Evolutionary conservation across 1,140 invertebrate species (phyloP).

Genomic region (Sitobion miscanthi): DNA sequence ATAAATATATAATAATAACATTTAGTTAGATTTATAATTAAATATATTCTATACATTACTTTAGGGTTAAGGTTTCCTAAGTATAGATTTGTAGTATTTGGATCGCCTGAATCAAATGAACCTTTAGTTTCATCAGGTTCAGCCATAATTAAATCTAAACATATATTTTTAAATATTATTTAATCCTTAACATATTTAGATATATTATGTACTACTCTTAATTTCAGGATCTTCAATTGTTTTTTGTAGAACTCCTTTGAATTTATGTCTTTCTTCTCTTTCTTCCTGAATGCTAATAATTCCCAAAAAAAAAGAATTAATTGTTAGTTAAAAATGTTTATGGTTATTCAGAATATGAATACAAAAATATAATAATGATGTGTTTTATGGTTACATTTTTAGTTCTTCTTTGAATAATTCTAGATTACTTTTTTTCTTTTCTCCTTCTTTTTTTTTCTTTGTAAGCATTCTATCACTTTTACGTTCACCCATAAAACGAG

Average conservation of each 20-base stretch:
- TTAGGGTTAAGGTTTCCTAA: conserved; percentile 97
- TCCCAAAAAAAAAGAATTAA: not conserved
- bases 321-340: conserved; percentile 58
- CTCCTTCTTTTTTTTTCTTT: conserved; percentile 82
- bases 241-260: conserved; percentile 72
- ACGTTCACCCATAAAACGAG: conserved; percentile 63
- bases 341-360: conserved; percentile 50
- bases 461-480: conserved; percentile 71
- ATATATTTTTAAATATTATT: conserved; percentile 41
- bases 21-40: not conserved
- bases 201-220: conserved; percentile 40
- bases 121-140: conserved; percentile 64
- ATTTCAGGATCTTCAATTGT: conserved; percentile 61
- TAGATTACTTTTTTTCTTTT: conserved; percentile 96
- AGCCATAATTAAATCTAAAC: conserved; percentile 53
- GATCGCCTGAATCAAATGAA: conserved; percentile 94
- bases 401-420: conserved; percentile 96
- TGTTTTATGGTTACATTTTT: conserved; percentile 71
- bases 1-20: not conserved
- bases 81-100: conserved; percentile 97
- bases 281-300: conserved; percentile 92
- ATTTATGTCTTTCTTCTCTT: conserved; percentile 93
- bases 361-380: not conserved
- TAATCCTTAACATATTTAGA: not conserved
- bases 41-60: conserved; percentile 65